Evolutionary conservation across 2,888 invertebrate genomes (phyloP).

Genomic region (Acanthosepion pharaonis): DNA sequence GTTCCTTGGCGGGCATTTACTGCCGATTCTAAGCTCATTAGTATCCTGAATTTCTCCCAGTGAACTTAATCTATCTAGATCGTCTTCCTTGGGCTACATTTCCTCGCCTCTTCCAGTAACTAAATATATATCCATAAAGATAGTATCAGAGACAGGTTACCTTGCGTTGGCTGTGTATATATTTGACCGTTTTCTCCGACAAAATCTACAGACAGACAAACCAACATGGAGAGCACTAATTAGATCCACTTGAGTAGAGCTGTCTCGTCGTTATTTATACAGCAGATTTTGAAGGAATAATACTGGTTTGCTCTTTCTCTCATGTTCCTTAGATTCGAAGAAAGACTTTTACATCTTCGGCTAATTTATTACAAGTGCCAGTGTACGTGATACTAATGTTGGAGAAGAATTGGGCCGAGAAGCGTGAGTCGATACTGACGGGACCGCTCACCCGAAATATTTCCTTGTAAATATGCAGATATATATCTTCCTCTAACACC

Average conservation of each 20-base stretch:
- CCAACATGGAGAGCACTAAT: conserved; percentile 2
- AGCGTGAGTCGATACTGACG: neutral
- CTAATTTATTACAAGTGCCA: neutral
- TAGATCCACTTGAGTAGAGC: neutral
- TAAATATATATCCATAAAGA: neutral
- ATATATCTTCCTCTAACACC: neutral
- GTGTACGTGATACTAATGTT: neutral
- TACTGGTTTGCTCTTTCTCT: neutral
- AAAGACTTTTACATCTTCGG: too few species aligned
- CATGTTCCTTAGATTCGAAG: neutral
- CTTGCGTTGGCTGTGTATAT: neutral
- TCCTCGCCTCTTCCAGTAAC: neutral
- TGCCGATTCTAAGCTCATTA: neutral
- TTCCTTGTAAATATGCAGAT: neutral
- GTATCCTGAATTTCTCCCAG: neutral
- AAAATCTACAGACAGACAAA: neutral
- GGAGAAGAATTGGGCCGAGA: neutral
- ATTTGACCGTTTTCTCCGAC: neutral
- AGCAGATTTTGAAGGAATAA: neutral
- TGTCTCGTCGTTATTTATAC: neutral
- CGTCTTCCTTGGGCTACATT: neutral
- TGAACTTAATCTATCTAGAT: neutral
- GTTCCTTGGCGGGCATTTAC: neutral
- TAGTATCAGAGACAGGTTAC: neutral
- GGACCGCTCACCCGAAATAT: neutral